A percentile compares a stretch with the other conserved stretches of the same genome.
Conservation (phyloP, 1,140 invertebrate genomes). For the Melanaphis sacchari region DNA sequence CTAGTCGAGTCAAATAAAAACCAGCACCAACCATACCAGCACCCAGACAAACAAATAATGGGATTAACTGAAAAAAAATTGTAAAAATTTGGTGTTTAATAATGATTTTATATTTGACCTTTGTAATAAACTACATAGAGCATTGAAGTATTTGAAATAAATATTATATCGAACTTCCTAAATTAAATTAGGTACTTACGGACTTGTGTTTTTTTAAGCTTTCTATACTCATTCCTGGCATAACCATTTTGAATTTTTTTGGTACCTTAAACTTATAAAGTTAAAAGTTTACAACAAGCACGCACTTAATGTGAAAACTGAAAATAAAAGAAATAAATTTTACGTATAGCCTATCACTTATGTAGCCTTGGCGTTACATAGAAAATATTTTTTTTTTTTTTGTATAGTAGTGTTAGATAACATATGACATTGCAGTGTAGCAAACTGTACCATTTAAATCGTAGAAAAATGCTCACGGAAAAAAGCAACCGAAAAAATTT, state of each 20-base stretch:
- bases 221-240: slow-evolving; percentile 50
- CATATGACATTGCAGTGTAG: slow-evolving; percentile 36
- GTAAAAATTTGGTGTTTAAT: neutral
- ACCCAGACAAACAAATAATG: slow-evolving; percentile 76
- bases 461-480: no score
- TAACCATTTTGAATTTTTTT: slow-evolving; percentile 51
- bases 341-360: neutral
- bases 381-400: neutral
- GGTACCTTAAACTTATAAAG: neutral
- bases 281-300: neutral
- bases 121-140: neutral
- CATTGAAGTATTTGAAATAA: neutral
- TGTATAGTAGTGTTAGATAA: slow-evolving; percentile 28
- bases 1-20: slow-evolving; percentile 73
- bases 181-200: slow-evolving; percentile 20
- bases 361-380: neutral
- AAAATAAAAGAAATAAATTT: neutral
- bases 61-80: slow-evolving; percentile 72
- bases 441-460: neutral
- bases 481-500: no score
- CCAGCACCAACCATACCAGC: slow-evolving; percentile 69
- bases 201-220: slow-evolving; percentile 58
- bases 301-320: neutral
- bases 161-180: neutral
- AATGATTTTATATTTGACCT: slow-evolving; percentile 29